Percentiles rank a stretch among this genome's conserved stretches.
phyloP scores from a whole-genome alignment of 2,888 invertebrate species.

The Caenorhabditis sp. region DNA sequence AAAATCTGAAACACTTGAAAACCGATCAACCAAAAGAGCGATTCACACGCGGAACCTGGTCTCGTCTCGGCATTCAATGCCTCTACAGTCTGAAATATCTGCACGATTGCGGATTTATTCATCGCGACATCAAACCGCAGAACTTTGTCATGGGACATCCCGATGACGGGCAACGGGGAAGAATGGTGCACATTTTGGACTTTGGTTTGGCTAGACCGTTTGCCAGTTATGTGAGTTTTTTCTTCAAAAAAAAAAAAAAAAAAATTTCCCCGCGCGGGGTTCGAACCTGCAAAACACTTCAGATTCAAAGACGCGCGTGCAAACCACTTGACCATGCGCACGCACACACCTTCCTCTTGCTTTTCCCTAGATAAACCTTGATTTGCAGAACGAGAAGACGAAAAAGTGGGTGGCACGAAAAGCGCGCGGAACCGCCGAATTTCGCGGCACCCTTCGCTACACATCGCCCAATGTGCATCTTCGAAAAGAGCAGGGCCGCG shows the following conservation, averaged over 20 bases:
- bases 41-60: conserved; percentile 50
- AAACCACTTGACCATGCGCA: too few species aligned
- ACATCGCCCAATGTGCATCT: conserved; percentile 58
- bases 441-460: conserved; percentile 65
- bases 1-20: conserved; percentile 51
- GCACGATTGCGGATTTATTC: conserved; percentile 56
- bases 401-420: conserved; percentile 43
- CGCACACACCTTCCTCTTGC: too few species aligned
- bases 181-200: conserved; percentile 49
- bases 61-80: conserved; percentile 54
- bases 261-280: too few species aligned
- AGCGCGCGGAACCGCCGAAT: conserved; percentile 59
- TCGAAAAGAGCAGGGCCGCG: conserved; percentile 53
- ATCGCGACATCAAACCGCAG: conserved; percentile 54
- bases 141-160: conserved; percentile 58
- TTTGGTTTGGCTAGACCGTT: conserved; percentile 51
- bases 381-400: conserved; percentile 18
- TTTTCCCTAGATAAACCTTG: too few species aligned
- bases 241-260: too few species aligned
- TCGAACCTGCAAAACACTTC: too few species aligned
- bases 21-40: conserved; percentile 22
- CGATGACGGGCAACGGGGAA: conserved; percentile 42
- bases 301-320: too few species aligned
- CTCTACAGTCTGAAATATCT: conserved; percentile 52
- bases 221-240: conserved; percentile 23